Base-by-base conservation (phyloP, 2,888 invertebrate species). In the Aleiodes alternator region DNA sequence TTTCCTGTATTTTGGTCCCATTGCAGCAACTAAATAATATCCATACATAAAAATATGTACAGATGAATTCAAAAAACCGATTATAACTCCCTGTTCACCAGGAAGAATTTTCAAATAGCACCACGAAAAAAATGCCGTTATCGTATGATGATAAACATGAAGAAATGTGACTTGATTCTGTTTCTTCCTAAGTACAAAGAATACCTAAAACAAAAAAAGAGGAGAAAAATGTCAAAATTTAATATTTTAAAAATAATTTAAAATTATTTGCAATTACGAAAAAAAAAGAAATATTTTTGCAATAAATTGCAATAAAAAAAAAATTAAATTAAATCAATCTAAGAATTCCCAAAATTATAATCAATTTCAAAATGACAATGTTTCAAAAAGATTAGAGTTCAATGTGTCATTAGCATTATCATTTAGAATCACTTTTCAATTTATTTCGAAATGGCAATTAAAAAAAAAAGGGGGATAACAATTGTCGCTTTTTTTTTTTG, bases 1-100 rank as follows among this genome's bases (percentile, higher is more conserved):
- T 84, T 94, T 94, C 76, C 93, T 93, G 79, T 94, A 93, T 34
- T 92, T 87, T 0, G 96, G 95, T 12, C 96, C 96, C 77, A 96
- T 89, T 0, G 95, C 95, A 0, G 96, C 91, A 85, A 96, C 88
- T 55, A 95, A 92, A 83, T 96, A 96, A 85, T 96, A 96, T 0
- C 92, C 91, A 86, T 96, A 96, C 96, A 96, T 96, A 80, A 96
- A 91, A 0, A 96, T 92, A 86, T 96, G 96, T 0, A 96, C 95
- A 76, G 94, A 90, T 0, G 95, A 94, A 87, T 96, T 96, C 4
- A 95, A 87, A 80, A 94, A 91, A 0, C 94, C 94, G 56, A 94
- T 92, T 80, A 95, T 92, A 5, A 94, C 91, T 0, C 94, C 93
- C 72, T 94, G 95, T 29, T 95, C 94, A 51, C 94, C 94, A 88